A percentile compares a stretch with the other conserved stretches of the same genome.
phyloP scores from a whole-genome alignment of 2,113 vertebrate species.

The Fulmarus glacialis region DNA sequence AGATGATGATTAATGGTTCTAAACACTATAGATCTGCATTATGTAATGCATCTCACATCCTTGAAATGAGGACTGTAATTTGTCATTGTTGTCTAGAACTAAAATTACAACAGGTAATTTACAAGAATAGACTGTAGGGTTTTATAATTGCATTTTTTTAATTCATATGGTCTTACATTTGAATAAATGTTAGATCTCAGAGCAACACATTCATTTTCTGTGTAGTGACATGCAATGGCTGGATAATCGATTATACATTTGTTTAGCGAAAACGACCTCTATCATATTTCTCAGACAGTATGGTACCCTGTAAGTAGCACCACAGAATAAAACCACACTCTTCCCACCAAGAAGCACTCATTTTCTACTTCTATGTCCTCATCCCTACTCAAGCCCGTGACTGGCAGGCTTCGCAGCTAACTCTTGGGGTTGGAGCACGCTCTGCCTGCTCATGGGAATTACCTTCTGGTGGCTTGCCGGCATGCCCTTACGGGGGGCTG shows the following conservation, averaged over 20 bases:
- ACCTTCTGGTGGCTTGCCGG: neutral
- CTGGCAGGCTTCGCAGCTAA: neutral
- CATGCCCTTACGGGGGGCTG: neutral
- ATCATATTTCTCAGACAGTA: neutral
- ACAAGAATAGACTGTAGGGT: slow-evolving; percentile 29
- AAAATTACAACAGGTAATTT: slow-evolving; percentile 54
- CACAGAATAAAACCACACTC: neutral
- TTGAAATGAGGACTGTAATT: slow-evolving; percentile 52
- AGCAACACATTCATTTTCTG: slow-evolving; percentile 21
- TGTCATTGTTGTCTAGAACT: slow-evolving; percentile 47
- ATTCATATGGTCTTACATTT: neutral
- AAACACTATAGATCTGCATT: slow-evolving; percentile 51
- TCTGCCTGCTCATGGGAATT: neutral
- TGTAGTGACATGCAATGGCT: neutral
- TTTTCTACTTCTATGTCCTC: neutral
- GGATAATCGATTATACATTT: neutral
- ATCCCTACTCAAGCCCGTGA: neutral
- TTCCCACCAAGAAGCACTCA: neutral
- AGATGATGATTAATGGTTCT: slow-evolving; percentile 49
- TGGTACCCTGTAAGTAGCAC: neutral
- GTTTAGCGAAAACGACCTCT: neutral
- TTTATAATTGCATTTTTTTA: slow-evolving; percentile 40
- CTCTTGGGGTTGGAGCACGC: neutral
- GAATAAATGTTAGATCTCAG: slow-evolving; percentile 1
- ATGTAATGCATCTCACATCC: slow-evolving; percentile 47